Evolutionary conservation across 2,797 vertebrate genomes (phyloP).

Genomic region (Neoniphon sammara): DNA sequence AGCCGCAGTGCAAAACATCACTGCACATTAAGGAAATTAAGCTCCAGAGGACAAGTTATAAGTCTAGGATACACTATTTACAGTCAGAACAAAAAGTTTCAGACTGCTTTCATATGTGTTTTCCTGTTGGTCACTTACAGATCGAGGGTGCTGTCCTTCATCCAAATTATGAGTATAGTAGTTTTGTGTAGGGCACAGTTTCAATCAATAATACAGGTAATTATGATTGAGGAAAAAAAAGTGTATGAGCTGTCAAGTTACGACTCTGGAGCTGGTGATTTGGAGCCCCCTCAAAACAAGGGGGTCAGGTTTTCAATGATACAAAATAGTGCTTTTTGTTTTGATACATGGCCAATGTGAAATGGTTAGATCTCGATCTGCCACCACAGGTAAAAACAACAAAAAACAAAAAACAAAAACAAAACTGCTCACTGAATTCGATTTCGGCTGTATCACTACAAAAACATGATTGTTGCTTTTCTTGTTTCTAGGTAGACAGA

Average conservation of each 20-base stretch:
- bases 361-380: not conserved
- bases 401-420: not conserved
- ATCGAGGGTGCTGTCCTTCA: too few relatives aligned
- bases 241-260: not conserved
- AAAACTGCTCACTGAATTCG: conserved; percentile 3
- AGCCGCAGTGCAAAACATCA: conserved; percentile 4
- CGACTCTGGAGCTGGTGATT: too few relatives aligned
- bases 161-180: too few relatives aligned
- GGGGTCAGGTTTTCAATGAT: not conserved
- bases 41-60: too few relatives aligned
- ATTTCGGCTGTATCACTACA: conserved; percentile 5
- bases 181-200: too few relatives aligned
- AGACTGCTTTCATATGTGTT: too few relatives aligned
- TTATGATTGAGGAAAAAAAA: not conserved
- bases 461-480: conserved; percentile 25
- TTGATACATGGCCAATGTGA: conserved; percentile 5
- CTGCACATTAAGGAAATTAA: not conserved
- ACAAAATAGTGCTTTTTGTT: not conserved
- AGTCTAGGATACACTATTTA: too few relatives aligned
- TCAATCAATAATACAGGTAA: not conserved
- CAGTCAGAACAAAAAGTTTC: too few relatives aligned
- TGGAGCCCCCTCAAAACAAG: not conserved
- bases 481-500: conserved; percentile 25
- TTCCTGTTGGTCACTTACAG: too few relatives aligned
- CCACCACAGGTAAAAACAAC: not conserved